Conservation (phyloP, 2,888 invertebrate species). For the Baccha elongata region DNA sequence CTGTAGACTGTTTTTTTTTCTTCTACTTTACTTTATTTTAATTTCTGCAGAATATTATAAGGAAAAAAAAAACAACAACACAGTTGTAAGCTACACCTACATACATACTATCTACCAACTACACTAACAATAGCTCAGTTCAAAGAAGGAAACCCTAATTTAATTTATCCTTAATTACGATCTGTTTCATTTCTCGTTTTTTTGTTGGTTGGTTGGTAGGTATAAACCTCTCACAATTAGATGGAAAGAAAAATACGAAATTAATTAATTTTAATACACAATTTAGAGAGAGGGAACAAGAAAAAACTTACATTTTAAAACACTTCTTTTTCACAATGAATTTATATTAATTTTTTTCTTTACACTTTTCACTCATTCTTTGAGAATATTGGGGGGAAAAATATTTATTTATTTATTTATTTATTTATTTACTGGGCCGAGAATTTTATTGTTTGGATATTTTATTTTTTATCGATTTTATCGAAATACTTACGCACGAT, state of each 20-base stretch:
- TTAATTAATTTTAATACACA: constrained; percentile 50
- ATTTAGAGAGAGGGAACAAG: constrained; percentile 31
- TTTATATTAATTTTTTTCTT: constrained; percentile 43
- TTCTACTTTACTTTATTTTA: constrained; percentile 51
- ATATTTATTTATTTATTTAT: too few species aligned
- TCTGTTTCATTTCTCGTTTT: constrained; percentile 31
- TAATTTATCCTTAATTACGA: constrained; percentile 66
- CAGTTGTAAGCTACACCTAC: constrained; percentile 35
- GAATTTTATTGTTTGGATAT: constrained; percentile 40
- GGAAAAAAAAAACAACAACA: constrained; percentile 23
- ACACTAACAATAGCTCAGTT: constrained; percentile 27
- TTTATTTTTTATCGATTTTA: neutral
- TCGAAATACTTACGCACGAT: neutral
- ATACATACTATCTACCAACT: constrained; percentile 28
- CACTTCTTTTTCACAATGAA: constrained; percentile 50
- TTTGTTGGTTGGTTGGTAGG: constrained; percentile 5
- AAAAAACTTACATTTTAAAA: constrained; percentile 47
- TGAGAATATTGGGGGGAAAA: constrained; percentile 1
- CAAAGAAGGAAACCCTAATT: constrained; percentile 61
- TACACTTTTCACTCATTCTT: constrained; percentile 37
- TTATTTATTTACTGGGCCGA: constrained; percentile 23
- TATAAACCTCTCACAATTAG: constrained; percentile 48
- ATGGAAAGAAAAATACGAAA: constrained; percentile 60
- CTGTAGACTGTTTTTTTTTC: constrained; percentile 41
- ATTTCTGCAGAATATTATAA: constrained; percentile 48